phyloP scores from a whole-genome alignment of 2,888 invertebrate species.

The Ferdinandea cuprea region DNA sequence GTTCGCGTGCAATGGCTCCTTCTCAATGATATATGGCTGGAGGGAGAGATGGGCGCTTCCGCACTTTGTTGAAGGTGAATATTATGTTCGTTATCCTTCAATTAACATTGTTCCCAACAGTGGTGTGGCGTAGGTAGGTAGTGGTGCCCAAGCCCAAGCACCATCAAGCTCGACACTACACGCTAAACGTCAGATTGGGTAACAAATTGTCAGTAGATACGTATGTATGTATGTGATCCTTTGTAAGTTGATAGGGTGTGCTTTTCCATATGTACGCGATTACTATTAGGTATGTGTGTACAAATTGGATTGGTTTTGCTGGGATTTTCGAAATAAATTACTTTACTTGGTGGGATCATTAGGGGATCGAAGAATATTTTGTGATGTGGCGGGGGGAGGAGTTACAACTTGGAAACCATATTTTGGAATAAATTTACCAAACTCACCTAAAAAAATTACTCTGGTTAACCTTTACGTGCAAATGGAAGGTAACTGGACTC shows the following conservation, averaged over 20 bases:
- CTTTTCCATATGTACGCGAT: slow-evolving; percentile 3
- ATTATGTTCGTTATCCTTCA: slow-evolving; percentile 44
- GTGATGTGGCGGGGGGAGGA: no score
- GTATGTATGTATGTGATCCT: no score
- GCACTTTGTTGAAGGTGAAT: slow-evolving; percentile 2
- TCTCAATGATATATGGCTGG: slow-evolving; percentile 22
- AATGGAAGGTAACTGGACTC: no score
- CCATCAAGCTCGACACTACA: background rate
- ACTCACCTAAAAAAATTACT: no score
- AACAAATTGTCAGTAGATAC: slow-evolving; percentile 27
- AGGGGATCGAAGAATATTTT: background rate
- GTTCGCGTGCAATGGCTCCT: slow-evolving; percentile 18
- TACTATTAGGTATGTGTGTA: no score
- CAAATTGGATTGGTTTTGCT: slow-evolving; percentile 24
- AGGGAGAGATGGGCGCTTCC: slow-evolving; percentile 32
- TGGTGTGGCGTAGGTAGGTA: background rate
- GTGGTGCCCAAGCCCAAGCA: background rate
- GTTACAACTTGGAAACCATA: no score
- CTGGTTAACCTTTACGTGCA: no score
- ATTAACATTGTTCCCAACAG: slow-evolving; percentile 22
- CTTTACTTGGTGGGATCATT: slow-evolving; percentile 2
- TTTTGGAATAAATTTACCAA: no score
- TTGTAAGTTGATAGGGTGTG: slow-evolving; percentile 9
- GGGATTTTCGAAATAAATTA: slow-evolving; percentile 32
- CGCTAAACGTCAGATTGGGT: slow-evolving; percentile 17